Percentiles rank a stretch among this genome's conserved stretches.
Evolutionary conservation across 2,888 invertebrate genomes (phyloP).

Genomic region (Hesperia comma): DNA sequence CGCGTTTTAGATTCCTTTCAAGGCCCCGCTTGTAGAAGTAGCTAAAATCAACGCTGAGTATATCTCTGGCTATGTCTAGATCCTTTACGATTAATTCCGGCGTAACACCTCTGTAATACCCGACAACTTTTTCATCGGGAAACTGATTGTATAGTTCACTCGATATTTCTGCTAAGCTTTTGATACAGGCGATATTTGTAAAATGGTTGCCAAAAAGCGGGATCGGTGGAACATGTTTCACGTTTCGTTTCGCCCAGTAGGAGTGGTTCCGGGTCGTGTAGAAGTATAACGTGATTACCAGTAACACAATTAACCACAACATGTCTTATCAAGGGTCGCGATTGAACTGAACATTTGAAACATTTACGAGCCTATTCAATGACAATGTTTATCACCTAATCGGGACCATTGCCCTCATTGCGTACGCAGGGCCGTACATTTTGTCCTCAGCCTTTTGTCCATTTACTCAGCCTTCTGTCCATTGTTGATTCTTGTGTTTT

Average conservation of each 20-base stretch:
- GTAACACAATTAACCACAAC: conserved; percentile 27
- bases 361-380: no score
- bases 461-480: no score
- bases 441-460: no score
- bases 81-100: conserved; percentile 65
- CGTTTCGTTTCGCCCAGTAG: conserved; percentile 56
- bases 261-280: conserved; percentile 58
- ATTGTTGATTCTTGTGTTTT: no score
- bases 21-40: conserved; percentile 61
- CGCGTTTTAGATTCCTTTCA: conserved; percentile 51
- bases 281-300: conserved; percentile 50
- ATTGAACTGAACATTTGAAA: no score
- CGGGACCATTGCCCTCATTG: no score
- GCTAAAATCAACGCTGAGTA: conserved; percentile 60
- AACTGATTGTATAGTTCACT: conserved; percentile 60
- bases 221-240: conserved; percentile 54
- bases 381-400: no score
- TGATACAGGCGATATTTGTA: conserved; percentile 51
- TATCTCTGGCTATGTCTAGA: conserved; percentile 55
- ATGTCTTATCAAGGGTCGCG: no score
- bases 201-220: conserved; percentile 63
- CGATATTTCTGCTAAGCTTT: conserved; percentile 53
- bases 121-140: conserved; percentile 64
- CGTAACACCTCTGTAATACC: conserved; percentile 58
- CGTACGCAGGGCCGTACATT: no score